Percentiles rank a stretch among this genome's conserved stretches.
Conservation (phyloP, 2,797 vertebrate species). For the Acanthurus tractus region DNA sequence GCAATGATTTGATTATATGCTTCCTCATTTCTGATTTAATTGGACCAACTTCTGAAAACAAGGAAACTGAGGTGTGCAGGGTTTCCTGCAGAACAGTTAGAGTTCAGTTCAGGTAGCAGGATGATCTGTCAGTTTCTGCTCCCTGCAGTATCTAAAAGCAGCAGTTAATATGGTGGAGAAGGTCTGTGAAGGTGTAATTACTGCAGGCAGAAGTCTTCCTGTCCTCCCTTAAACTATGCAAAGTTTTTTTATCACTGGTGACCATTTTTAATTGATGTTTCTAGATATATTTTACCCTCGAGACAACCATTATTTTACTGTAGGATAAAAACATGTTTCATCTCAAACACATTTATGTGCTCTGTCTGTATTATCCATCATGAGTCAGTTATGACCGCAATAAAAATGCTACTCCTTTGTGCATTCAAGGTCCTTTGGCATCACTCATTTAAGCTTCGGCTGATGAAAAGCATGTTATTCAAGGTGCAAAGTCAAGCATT, state of each 20-base stretch:
- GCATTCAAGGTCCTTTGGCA: neutral
- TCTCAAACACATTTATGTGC: neutral
- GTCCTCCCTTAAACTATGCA: neutral
- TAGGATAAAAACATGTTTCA: neutral
- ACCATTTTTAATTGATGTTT: neutral
- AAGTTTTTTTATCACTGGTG: neutral
- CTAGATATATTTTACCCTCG: neutral
- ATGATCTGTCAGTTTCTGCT: slow-evolving; percentile 53
- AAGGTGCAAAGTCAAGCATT: neutral
- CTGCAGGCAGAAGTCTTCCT: slow-evolving; percentile 3
- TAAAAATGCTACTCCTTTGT: neutral
- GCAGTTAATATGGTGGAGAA: slow-evolving; percentile 22
- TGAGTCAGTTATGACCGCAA: neutral
- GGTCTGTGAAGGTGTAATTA: slow-evolving; percentile 16
- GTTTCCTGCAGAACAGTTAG: slow-evolving; percentile 21
- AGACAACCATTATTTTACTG: neutral
- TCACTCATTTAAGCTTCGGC: neutral
- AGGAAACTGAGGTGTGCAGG: slow-evolving; percentile 4
- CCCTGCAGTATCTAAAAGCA: slow-evolving; percentile 54
- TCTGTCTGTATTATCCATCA: neutral
- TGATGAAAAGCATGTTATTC: slow-evolving; percentile 3
- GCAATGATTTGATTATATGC: neutral
- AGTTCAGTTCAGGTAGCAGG: slow-evolving; percentile 38
- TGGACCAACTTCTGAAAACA: slow-evolving; percentile 20
- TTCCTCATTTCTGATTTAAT: slow-evolving; percentile 6